Evolutionary conservation across 2,888 invertebrate genomes (phyloP).

Genomic region (Nasonovia ribisnigri): DNA sequence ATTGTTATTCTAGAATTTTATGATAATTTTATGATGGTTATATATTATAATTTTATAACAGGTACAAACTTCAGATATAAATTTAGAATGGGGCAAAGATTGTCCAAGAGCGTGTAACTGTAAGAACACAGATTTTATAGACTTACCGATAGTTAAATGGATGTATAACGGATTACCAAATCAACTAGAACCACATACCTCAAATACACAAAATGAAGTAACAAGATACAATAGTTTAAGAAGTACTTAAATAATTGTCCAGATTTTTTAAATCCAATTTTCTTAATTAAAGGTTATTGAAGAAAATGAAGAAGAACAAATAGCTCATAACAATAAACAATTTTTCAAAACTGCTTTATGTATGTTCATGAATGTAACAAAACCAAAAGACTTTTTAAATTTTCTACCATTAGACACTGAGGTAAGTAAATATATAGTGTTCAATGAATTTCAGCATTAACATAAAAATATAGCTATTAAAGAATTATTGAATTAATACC

Average conservation of each 20-base stretch:
- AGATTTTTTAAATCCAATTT: neutral
- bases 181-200: slow-evolving; percentile 16
- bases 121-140: slow-evolving; percentile 73
- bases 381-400: slow-evolving; percentile 54
- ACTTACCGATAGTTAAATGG: slow-evolving; percentile 72
- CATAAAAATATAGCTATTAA: neutral
- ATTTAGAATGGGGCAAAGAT: slow-evolving; percentile 65
- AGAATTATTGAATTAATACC: neutral
- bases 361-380: slow-evolving; percentile 56
- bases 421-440: slow-evolving; percentile 45
- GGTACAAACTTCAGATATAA: slow-evolving; percentile 28
- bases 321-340: slow-evolving; percentile 1
- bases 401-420: slow-evolving; percentile 60
- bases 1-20: neutral
- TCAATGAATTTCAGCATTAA: neutral
- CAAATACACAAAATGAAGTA: slow-evolving; percentile 44
- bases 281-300: slow-evolving; percentile 59
- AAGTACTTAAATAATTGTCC: neutral
- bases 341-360: slow-evolving; percentile 61
- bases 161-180: slow-evolving; percentile 22
- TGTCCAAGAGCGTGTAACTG: slow-evolving; percentile 75
- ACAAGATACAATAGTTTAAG: neutral
- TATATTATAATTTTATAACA: slow-evolving; percentile 1
- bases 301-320: slow-evolving; percentile 41
- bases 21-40: neutral